Percentiles rank a stretch among this genome's conserved stretches.
Conservation (phyloP, 2,888 invertebrate genomes). For the Mechanitis mazaeus region DNA sequence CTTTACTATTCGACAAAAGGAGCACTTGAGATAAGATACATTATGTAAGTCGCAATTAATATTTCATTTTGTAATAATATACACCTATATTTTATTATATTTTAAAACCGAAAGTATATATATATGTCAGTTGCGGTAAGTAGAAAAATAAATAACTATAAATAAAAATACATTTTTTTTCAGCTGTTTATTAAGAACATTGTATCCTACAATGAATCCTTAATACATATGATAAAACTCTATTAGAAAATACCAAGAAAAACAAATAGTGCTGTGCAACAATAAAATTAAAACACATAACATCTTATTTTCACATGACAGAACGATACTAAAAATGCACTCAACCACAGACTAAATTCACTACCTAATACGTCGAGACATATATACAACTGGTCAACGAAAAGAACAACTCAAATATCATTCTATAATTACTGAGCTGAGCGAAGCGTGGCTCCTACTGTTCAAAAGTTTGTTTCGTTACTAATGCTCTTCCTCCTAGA, state of each 20-base stretch:
- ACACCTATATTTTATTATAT: no score
- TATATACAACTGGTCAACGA: no score
- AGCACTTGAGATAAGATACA: no score
- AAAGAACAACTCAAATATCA: no score
- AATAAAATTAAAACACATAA: slow-evolving; percentile 59
- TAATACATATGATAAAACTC: slow-evolving; percentile 69
- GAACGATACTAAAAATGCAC: slow-evolving; percentile 3
- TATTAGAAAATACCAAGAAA: slow-evolving; percentile 67
- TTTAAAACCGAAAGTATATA: no score
- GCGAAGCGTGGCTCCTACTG: no score
- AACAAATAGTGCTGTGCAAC: slow-evolving; percentile 61
- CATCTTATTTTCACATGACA: slow-evolving; percentile 22
- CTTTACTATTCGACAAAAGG: no score
- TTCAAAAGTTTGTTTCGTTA: no score
- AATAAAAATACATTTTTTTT: slow-evolving; percentile 43
- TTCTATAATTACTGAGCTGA: no score
- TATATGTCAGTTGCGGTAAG: background rate
- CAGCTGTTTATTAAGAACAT: slow-evolving; percentile 72
- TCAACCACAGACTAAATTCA: slow-evolving; percentile 8
- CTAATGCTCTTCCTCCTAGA: no score
- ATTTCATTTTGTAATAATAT: no score
- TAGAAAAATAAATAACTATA: slow-evolving; percentile 3
- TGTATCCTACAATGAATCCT: slow-evolving; percentile 59
- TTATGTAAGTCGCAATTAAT: no score
- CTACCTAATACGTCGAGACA: slow-evolving; percentile 6